These are phyloP conservation scores for Apis florea DNA, from an alignment of 1,140 invertebrate species.

Conservation along the genomic window DNA sequence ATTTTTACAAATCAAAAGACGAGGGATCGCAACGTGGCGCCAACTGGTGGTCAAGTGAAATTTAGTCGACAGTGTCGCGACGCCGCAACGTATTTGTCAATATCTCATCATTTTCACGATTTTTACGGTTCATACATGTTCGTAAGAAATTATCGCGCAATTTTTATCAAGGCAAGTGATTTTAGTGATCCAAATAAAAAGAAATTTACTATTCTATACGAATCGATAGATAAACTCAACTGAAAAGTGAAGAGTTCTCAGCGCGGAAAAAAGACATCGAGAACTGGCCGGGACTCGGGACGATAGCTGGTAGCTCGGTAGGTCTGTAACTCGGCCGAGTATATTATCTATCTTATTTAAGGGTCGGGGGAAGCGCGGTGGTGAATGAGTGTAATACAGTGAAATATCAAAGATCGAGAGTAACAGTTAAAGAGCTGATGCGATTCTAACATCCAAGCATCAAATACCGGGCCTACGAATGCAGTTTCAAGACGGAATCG, in stretches of 20 bases:
- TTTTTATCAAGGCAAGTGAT: not conserved
- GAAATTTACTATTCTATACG: not conserved
- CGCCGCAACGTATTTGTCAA: conserved; percentile 72
- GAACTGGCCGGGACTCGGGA: conserved; percentile 35
- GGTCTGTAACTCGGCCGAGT: conserved; percentile 30
- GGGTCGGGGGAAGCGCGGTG: conserved; percentile 2
- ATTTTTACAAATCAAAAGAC: conserved; percentile 19
- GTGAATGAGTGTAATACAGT: conserved; percentile 48
- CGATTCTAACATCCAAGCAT: conserved; percentile 41
- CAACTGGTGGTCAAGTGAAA: conserved; percentile 34
- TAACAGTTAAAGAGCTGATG: conserved; percentile 30
- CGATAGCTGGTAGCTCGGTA: conserved; percentile 33
- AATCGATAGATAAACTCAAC: not conserved
- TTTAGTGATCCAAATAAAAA: not conserved
- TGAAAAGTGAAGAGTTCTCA: conserved; percentile 21
- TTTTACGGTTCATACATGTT: conserved; percentile 50
- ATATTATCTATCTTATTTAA: conserved; percentile 18
- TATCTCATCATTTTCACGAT: conserved; percentile 61
- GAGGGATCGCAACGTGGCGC: conserved; percentile 43
- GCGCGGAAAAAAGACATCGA: conserved; percentile 43
- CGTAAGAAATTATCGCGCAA: not conserved
- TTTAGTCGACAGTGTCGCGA: conserved; percentile 65
- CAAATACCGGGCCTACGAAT: conserved; percentile 57
- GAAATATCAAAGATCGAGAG: conserved; percentile 43
- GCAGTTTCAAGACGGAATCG: conserved; percentile 49